Evolutionary conservation across 2,797 vertebrate genomes (phyloP).

Genomic region (Periparus ater): DNA sequence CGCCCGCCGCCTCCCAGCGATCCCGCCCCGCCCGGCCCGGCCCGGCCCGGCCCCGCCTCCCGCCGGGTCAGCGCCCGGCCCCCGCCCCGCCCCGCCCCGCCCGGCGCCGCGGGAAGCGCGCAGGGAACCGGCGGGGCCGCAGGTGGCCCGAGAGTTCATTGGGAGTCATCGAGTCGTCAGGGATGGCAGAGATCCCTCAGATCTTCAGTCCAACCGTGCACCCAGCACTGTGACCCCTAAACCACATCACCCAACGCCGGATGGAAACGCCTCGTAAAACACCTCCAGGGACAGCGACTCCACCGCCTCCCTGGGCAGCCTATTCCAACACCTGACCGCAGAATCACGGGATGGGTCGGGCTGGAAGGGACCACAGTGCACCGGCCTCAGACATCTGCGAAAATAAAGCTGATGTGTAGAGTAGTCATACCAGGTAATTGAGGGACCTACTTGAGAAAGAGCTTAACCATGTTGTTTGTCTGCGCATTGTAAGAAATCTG

Average conservation of each 20-base stretch:
- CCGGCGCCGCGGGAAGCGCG: too few species aligned
- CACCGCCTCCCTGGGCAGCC: too few species aligned
- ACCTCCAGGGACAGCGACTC: neutral
- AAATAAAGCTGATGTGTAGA: neutral
- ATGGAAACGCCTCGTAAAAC: neutral
- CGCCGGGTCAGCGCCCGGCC: neutral
- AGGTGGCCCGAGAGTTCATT: rapidly evolving
- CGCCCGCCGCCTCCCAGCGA: neutral
- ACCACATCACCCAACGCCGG: neutral
- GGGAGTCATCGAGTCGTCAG: rapidly evolving
- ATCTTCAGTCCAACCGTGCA: neutral
- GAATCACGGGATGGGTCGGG: neutral
- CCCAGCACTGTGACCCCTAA: neutral
- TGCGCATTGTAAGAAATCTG: neutral
- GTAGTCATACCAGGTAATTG: neutral
- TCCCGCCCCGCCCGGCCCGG: constrained; percentile 68
- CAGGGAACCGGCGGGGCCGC: rapidly evolving
- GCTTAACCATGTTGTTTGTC: neutral
- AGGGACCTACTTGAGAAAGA: neutral
- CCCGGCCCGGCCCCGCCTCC: neutral
- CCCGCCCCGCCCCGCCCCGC: neutral
- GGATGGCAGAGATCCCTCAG: neutral
- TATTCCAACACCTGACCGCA: neutral
- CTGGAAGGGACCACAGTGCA: neutral
- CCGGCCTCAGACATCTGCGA: neutral